phyloP scores from a whole-genome alignment of 1,140 invertebrate species.

The Melipona quadrifasciata region DNA sequence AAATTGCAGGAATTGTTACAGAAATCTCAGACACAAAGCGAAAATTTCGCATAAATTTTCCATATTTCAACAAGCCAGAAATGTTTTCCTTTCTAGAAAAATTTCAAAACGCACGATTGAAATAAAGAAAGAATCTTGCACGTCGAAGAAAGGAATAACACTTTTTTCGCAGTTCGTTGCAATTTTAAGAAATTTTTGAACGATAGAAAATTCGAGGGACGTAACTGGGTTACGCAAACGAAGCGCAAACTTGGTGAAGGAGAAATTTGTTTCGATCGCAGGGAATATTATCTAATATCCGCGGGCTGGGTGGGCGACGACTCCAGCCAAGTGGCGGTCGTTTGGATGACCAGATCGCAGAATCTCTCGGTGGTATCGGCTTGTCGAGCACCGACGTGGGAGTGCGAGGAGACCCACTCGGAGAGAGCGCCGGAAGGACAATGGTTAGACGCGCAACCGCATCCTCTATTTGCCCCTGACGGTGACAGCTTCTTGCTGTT shows the following conservation, averaged over 20 bases:
- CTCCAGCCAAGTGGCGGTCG: conserved; percentile 89
- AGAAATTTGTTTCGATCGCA: conserved; percentile 77
- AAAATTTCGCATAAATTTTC: too few relatives aligned
- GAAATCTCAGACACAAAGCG: too few relatives aligned
- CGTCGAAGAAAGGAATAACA: too few relatives aligned
- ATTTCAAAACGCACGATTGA: too few relatives aligned
- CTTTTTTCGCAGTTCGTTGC: too few relatives aligned
- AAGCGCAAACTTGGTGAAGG: neutral
- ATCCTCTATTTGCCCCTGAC: conserved; percentile 91
- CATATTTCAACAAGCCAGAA: too few relatives aligned
- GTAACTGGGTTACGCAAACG: too few relatives aligned
- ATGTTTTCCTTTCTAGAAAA: too few relatives aligned
- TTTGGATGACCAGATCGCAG: conserved; percentile 95
- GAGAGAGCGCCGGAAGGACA: conserved; percentile 90
- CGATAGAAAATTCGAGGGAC: too few relatives aligned
- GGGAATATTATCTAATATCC: conserved; percentile 95
- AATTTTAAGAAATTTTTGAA: too few relatives aligned
- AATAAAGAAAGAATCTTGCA: too few relatives aligned
- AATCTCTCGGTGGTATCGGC: conserved; percentile 91
- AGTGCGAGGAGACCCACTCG: conserved; percentile 91
- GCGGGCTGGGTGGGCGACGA: conserved; percentile 92
- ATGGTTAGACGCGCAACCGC: conserved; percentile 92
- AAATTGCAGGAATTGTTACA: too few relatives aligned
- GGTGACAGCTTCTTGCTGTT: conserved; percentile 92
- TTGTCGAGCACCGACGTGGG: conserved; percentile 90